Conservation (phyloP, 2,888 invertebrate genomes). For the Parelbella ahira region DNA sequence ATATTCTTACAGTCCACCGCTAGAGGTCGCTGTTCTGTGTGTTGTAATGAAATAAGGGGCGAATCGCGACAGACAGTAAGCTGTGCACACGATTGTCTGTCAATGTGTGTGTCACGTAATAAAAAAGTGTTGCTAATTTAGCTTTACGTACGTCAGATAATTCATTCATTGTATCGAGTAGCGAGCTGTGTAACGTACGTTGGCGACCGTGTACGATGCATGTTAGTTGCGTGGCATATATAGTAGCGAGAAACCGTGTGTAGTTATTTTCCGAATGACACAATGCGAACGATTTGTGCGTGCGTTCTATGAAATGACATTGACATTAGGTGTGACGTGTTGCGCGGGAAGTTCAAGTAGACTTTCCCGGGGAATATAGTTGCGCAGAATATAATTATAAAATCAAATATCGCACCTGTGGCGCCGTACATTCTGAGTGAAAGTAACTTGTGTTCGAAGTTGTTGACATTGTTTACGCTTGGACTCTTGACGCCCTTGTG, state of each 20-base stretch:
- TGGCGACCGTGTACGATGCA: slow-evolving; percentile 1
- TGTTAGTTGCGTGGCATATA: slow-evolving; percentile 6
- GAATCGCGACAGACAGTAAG: no score
- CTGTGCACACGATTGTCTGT: no score
- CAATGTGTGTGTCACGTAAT: slow-evolving; percentile 50
- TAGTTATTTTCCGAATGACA: slow-evolving; percentile 36
- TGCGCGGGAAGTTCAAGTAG: slow-evolving; percentile 60
- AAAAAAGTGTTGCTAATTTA: slow-evolving; percentile 39
- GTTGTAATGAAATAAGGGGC: slow-evolving; percentile 1
- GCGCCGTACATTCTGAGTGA: slow-evolving; percentile 49
- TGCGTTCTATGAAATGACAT: slow-evolving; percentile 46
- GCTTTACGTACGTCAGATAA: slow-evolving; percentile 37
- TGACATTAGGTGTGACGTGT: slow-evolving; percentile 48
- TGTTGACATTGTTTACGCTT: slow-evolving; percentile 53
- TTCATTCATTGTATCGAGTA: slow-evolving; percentile 36
- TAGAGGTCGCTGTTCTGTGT: slow-evolving; percentile 45
- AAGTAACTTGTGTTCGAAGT: slow-evolving; percentile 59
- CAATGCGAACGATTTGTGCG: slow-evolving; percentile 29
- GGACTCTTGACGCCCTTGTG: slow-evolving; percentile 47
- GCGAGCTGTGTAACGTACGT: slow-evolving; percentile 27
- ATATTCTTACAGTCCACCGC: slow-evolving; percentile 21
- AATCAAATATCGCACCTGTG: slow-evolving; percentile 26
- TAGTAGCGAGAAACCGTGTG: slow-evolving; percentile 34
- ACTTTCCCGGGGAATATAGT: slow-evolving; percentile 31
- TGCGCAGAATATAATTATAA: slow-evolving; percentile 13